Percentiles rank a stretch among this genome's conserved stretches.
Evolutionary conservation across 2,797 vertebrate genomes (phyloP).

Genomic region (Myotis daubentonii): DNA sequence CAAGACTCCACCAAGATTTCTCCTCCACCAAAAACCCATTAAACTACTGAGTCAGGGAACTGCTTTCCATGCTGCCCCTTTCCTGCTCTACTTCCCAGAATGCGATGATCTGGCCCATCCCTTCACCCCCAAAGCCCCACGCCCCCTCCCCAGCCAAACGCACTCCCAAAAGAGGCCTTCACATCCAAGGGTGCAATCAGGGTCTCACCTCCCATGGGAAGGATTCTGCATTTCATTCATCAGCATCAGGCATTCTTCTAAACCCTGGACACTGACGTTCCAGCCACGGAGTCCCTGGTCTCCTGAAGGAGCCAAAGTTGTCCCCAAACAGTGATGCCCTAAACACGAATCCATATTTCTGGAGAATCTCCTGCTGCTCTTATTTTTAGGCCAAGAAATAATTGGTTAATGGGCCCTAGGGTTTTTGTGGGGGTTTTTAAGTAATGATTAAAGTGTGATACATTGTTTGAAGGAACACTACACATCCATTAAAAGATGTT

Average conservation of each 20-base stretch:
- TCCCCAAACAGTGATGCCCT: background rate
- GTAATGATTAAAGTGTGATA: background rate
- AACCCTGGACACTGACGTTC: background rate
- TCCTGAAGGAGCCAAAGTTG: background rate
- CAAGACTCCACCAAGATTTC: background rate
- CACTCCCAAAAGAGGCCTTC: background rate
- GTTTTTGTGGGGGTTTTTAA: background rate
- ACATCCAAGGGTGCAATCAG: background rate
- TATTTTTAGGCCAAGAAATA: slow-evolving; percentile 24
- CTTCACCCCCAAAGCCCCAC: background rate
- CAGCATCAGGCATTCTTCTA: background rate
- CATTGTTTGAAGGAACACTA: background rate
- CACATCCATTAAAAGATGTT: background rate
- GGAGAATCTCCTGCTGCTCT: background rate
- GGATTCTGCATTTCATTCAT: background rate
- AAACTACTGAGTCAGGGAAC: background rate
- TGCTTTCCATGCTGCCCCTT: background rate
- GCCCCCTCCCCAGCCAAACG: background rate
- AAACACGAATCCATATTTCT: background rate
- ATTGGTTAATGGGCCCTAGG: background rate
- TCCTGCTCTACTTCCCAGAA: background rate
- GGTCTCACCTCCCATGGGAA: background rate
- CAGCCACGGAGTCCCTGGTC: too few relatives aligned
- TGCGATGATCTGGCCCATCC: background rate
- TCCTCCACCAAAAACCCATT: background rate